Percentiles rank a stretch among this genome's conserved stretches.
Conservation (phyloP, 2,888 invertebrate genomes). For the Tuta absoluta region DNA sequence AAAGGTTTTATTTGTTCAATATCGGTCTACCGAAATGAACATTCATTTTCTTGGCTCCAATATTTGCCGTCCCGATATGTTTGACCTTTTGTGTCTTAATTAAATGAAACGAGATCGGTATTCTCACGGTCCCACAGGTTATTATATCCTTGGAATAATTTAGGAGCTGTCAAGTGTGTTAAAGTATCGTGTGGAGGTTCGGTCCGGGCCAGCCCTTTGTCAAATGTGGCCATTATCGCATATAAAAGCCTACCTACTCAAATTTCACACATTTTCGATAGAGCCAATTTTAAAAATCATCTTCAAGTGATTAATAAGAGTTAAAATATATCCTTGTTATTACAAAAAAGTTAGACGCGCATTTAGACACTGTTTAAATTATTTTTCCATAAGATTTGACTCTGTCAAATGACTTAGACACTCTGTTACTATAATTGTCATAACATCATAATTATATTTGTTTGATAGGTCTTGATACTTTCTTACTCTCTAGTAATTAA, state of each 20-base stretch:
- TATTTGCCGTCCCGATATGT: slow-evolving; percentile 23
- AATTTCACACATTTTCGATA: not conserved
- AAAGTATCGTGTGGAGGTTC: slow-evolving; percentile 3
- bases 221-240: slow-evolving; percentile 10
- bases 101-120: slow-evolving; percentile 26
- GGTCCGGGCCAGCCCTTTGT: slow-evolving; percentile 17
- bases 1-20: slow-evolving; percentile 18
- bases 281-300: not conserved
- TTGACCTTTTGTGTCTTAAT: slow-evolving; percentile 26
- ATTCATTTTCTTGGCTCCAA: slow-evolving; percentile 20
- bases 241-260: not conserved
- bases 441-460: too few species aligned
- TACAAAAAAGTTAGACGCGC: too few species aligned
- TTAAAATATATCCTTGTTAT: too few species aligned
- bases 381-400: too few species aligned
- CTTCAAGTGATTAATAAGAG: too few species aligned
- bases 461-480: too few species aligned
- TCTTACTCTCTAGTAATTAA: too few species aligned
- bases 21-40: slow-evolving; percentile 24
- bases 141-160: slow-evolving; percentile 27
- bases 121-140: slow-evolving; percentile 25
- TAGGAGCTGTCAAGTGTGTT: slow-evolving; percentile 17
- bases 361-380: too few species aligned
- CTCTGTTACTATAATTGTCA: too few species aligned
- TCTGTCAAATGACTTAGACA: too few species aligned